Evolutionary conservation across 2,797 vertebrate genomes (phyloP), one percentile per base, ranked within the genome.

Genomic region (Pteronotus mesoamericanus): DNA sequence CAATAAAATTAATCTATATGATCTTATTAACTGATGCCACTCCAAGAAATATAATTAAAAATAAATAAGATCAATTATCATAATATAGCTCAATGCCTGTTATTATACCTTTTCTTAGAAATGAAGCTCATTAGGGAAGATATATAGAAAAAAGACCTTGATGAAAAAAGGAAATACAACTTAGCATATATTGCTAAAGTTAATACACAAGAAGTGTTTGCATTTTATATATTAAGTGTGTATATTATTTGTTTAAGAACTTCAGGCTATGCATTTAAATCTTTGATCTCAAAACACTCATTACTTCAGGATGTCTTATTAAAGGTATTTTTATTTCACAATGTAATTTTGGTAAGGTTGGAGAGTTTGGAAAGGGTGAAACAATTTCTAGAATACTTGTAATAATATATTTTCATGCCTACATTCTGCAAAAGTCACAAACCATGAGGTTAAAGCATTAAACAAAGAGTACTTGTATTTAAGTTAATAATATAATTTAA

Each of bases 401-500:
- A 96, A n/a, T 22, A 91, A 80, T 57, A 53, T n/a, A 2, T 34
- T 86, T 77, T 89, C 26, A 91, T 0, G 94, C 9, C 4, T 74
- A 12, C 1, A 46, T 74, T 86, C 46, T 82, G 3, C 9, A 39
- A 74, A 93, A 74, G 29, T 16, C 34, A 71, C 90, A 89, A 94
- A 97, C 84, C 2, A 34, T 19, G 21, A 94, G 2, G 69, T 84
- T 86, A 69, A 91, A 91, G 6, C 74, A 87, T 89, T 46, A 91
- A 55, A 24, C 9, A 46, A 37, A 24, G 97, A 74, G 2, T 89
- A 19, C 95, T 92, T 51, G 2, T 89, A 19, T 95, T 92, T 51
- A 94, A 95, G 15, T 82, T 95, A 94, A 53, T 93, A 69, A 68
- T 22, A 77, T 2, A 51, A 68, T 89, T 94, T 94, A 95, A 96